Conservation (phyloP, 35 echinoderm and acorn worm species). For the Ptychodera flava region DNA sequence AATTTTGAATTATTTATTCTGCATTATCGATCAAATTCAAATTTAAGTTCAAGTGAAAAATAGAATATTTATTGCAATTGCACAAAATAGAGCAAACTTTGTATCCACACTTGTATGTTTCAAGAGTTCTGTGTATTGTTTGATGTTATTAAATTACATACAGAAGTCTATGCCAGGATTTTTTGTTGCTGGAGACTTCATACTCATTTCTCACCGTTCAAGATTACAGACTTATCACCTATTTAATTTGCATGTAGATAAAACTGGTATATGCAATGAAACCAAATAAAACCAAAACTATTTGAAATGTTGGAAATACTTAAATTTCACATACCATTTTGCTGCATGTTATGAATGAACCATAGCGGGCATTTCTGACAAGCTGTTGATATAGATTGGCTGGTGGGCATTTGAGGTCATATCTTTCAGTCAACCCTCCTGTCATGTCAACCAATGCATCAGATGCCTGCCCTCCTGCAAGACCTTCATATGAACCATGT, state of each 20-base stretch:
- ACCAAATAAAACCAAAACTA: neutral
- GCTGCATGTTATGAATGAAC: constrained; percentile 55
- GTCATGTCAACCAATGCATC: constrained; percentile 70
- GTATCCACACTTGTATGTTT: no score
- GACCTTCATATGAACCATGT: constrained; percentile 47
- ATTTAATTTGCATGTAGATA: constrained; percentile 10
- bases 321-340: constrained; percentile 57
- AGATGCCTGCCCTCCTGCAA: constrained; percentile 49
- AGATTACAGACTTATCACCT: neutral
- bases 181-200: no score
- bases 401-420: no score
- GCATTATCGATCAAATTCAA: no score
- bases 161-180: no score
- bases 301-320: neutral
- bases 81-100: no score
- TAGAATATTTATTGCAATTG: no score
- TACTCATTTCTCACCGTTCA: constrained; percentile 7
- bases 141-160: no score
- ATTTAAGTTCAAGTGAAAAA: no score
- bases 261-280: neutral
- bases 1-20: no score
- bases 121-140: no score
- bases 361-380: constrained; percentile 4
- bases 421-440: constrained; percentile 54
- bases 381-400: no score